A percentile compares a stretch with the other conserved stretches of the same genome.
These are phyloP conservation scores for Bathynomus jamesi DNA, from an alignment of 1,140 invertebrate genomes.

Conservation along the genomic window DNA sequence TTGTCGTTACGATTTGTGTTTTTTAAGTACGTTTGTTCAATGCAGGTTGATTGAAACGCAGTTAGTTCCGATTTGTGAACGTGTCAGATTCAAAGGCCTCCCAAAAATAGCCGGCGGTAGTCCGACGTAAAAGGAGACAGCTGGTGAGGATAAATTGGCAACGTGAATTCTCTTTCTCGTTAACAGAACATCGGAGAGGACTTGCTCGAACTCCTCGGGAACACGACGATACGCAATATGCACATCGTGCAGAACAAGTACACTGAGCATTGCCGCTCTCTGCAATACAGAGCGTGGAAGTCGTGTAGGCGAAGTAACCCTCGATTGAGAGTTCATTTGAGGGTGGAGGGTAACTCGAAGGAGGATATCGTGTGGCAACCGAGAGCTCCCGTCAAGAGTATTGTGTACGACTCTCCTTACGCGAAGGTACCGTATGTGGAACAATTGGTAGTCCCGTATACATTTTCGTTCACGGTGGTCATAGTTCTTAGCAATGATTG, in stretches of 20 bases:
- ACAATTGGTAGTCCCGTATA: too few relatives aligned
- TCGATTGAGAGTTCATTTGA: constrained; percentile 44
- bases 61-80: too few relatives aligned
- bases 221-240: constrained; percentile 59
- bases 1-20: too few relatives aligned
- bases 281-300: constrained; percentile 41
- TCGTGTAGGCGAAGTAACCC: constrained; percentile 41
- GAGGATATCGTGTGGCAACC: constrained; percentile 50
- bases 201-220: constrained; percentile 58
- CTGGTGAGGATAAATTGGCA: too few relatives aligned
- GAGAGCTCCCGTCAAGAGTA: constrained; percentile 56
- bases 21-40: too few relatives aligned
- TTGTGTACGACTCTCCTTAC: constrained; percentile 57
- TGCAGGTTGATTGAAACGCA: too few relatives aligned
- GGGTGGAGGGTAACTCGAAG: constrained; percentile 40
- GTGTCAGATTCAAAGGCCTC: too few relatives aligned
- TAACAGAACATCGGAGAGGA: constrained; percentile 71
- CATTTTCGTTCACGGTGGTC: too few relatives aligned
- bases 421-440: constrained; percentile 55
- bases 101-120: too few relatives aligned
- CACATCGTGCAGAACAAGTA: constrained; percentile 52
- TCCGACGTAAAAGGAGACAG: too few relatives aligned
- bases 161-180: too few relatives aligned
- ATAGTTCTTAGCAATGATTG: too few relatives aligned
- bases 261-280: constrained; percentile 36